Conservation (phyloP, 2,888 invertebrate species). For the Bedellia somnulentella region DNA sequence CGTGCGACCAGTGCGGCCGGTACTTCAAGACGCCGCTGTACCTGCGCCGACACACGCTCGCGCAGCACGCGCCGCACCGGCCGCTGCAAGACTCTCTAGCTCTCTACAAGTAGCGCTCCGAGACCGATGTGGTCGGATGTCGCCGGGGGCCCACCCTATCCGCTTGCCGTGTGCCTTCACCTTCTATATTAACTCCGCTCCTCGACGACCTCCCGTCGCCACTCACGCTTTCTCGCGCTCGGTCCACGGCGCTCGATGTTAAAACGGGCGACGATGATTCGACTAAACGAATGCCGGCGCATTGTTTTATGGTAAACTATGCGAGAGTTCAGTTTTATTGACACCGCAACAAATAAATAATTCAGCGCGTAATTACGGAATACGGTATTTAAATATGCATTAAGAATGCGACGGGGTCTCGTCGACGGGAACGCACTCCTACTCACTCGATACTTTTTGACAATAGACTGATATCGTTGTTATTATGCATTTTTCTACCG, state of each 20-base stretch:
- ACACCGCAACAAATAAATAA: constrained; percentile 1
- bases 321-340: constrained; percentile 4
- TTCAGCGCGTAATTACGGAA: background rate
- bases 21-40: constrained; percentile 77
- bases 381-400: background rate
- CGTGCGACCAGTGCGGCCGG: constrained; percentile 71
- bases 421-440: constrained; percentile 26
- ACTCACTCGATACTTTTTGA: constrained; percentile 51
- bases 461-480: constrained; percentile 61
- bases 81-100: constrained; percentile 21
- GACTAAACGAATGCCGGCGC: too few species aligned
- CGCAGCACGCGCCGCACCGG: constrained; percentile 55
- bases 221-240: too few species aligned
- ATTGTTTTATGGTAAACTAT: constrained; percentile 5
- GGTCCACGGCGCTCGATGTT: too few species aligned
- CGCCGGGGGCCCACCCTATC: constrained; percentile 56
- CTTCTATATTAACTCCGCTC: too few species aligned
- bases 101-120: constrained; percentile 24
- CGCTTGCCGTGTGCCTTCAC: constrained; percentile 59
- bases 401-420: constrained; percentile 20
- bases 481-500: constrained; percentile 57
- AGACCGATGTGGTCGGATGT: constrained; percentile 58
- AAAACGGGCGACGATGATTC: too few species aligned
- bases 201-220: background rate
- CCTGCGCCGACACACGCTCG: constrained; percentile 73